Evolutionary conservation across 2,797 vertebrate species (phyloP), one percentile per base, ranked within the genome.

Genomic region (Dryobates pubescens): DNA sequence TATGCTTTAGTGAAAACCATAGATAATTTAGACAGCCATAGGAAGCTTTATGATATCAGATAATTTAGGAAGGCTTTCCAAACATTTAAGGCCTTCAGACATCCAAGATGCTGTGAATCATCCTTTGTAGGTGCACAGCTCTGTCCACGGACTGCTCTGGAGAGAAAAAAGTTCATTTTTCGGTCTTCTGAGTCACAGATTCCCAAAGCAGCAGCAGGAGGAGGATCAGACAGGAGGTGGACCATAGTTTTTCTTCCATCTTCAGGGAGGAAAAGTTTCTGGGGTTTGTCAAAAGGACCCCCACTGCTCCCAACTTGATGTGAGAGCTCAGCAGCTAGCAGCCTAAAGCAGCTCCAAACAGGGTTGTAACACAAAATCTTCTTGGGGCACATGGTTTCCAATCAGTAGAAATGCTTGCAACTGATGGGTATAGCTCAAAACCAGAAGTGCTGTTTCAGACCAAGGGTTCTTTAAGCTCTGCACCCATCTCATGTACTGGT

Each of bases 91-190:
- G 11, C 17, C 17, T 85, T 82, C 56, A 78, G 56, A 53, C 56
- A 49, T 47, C 62, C 4, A 5, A 65, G 32, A 43, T 58, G 30
- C 17, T 86, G 78, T 95, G 93, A 92, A 58, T 94, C 76, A 93
- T 45, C 17, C 13, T 74, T 64, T 62, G 23, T 87, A 94, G 84
- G 69, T 89, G 73, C 67, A 82, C 38, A 67, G 36, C 23, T 91
- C 70, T 2, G 20, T 73, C 26, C 26, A 53, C 47, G 63, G 63
- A 36, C 71, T 65, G 8, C 38, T 10, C 2, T 65, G 61, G 7
- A 54, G 58, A 74, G 26, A 82, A 88, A 16, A 94, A 85, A 3
- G 2, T 71, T 79, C 64, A 23, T 79, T 88, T 78, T 57, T 67
- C 10, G 3, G 24, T 61, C 36, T 75, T 70, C 61, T 92, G 92